Base-by-base conservation (phyloP, 2,888 invertebrate genomes). In the Antitype chi region DNA sequence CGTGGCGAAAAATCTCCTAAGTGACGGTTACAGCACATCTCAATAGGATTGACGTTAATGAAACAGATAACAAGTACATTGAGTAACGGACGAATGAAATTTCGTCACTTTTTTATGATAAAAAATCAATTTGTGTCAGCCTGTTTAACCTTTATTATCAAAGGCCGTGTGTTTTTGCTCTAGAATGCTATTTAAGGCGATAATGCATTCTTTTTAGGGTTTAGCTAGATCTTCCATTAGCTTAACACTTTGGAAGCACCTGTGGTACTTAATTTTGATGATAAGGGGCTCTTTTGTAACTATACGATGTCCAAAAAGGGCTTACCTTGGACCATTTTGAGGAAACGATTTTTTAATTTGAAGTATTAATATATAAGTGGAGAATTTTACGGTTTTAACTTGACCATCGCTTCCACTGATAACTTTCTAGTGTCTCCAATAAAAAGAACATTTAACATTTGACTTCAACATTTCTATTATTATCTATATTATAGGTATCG, bases 81-180 rank as follows among this genome's bases (percentile, higher is more conserved):
- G 93, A 92, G 93, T 92, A 93, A 93, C 92, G 87, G 89, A 88
- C 92, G 92, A 90, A 90, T 90, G 88, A 89, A 88, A 90, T 94
- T 93, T 93, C 94, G 92, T 94, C 94, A 94, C 92, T 92, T 90
- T 91, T 90, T 86, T 85, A 91, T 88, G 94, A 94, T 95, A 94
- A 95, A 93, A 94, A 95, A 94, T 95, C 95, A 96, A 96, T 95
- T 96, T 95, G 92, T 95, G 95, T 95, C 95, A 95, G 91, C 87
- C 86, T 80, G 72, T 80, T 70, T 88, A 88, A 88, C 88, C 88
- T 88, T 72, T 88, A 70, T 78, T 86, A 88, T 88, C 87, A 82
- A 74, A 82, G 88, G 81, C 81, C 83, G 74, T 66, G 72, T 80
- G 75, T 75, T 86, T 84, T 74, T 84, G 80, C 80, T 87, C 80